These are phyloP conservation scores for Pissodes strobi DNA, from an alignment of 1,140 invertebrate genomes.

Conservation along the genomic window DNA sequence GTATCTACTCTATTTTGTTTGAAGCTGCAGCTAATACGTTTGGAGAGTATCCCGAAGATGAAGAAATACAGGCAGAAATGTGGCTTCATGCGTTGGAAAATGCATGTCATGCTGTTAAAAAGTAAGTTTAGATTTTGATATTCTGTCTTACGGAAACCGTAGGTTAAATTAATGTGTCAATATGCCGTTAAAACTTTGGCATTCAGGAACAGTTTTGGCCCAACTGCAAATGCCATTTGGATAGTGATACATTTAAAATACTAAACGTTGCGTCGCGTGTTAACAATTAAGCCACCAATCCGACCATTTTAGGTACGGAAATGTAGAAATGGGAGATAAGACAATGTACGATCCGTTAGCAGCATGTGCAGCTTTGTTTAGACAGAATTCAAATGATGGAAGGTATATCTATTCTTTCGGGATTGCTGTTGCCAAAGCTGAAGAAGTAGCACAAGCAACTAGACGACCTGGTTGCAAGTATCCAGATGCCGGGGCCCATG, in stretches of 20 bases:
- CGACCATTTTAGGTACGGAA: slow-evolving; percentile 57
- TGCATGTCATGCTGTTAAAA: slow-evolving; percentile 19
- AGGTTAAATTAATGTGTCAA: not conserved
- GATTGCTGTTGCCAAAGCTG: slow-evolving; percentile 59
- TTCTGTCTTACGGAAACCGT: not conserved
- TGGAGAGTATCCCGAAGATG: slow-evolving; percentile 33
- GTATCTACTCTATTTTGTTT: slow-evolving; percentile 50
- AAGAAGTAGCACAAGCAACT: slow-evolving; percentile 55
- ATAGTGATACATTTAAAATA: no score
- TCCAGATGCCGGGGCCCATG: slow-evolving; percentile 65
- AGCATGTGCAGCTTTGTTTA: slow-evolving; percentile 48
- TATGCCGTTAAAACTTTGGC: no score
- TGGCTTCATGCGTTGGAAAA: slow-evolving; percentile 45
- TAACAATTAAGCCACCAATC: no score
- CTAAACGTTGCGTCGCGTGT: no score
- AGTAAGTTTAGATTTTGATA: slow-evolving; percentile 1
- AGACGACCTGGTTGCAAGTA: slow-evolving; percentile 41
- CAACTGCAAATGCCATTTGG: no score
- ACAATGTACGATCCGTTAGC: slow-evolving; percentile 63
- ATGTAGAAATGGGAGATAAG: slow-evolving; percentile 60
- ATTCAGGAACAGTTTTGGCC: not conserved
- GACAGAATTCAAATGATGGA: slow-evolving; percentile 39
- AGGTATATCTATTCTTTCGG: slow-evolving; percentile 55
- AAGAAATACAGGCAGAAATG: slow-evolving; percentile 29
- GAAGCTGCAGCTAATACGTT: slow-evolving; percentile 49